These are phyloP conservation scores for Sardinella longiceps DNA, from an alignment of 2,797 vertebrate genomes.

Conservation along the genomic window DNA sequence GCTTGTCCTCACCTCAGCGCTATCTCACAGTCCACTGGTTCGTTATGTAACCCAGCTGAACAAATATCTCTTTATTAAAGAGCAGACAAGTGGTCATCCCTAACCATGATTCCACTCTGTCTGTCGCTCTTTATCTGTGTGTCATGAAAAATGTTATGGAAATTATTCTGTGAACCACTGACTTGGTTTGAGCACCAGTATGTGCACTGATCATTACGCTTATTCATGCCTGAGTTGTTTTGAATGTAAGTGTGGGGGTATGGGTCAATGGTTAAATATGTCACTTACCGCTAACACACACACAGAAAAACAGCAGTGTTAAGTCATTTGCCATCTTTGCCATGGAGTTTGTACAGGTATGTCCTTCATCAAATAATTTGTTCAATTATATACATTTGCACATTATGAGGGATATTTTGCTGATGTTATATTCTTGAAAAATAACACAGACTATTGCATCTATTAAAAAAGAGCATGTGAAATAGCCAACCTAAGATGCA, in stretches of 20 bases:
- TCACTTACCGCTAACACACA: slow-evolving; percentile 23
- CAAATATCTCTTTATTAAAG: slow-evolving; percentile 52
- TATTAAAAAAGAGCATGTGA: neutral
- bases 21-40: slow-evolving; percentile 53
- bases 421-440: neutral
- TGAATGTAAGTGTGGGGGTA: slow-evolving; percentile 32
- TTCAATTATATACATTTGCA: neutral
- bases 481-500: neutral
- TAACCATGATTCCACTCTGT: neutral
- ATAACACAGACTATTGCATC: neutral
- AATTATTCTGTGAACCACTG: neutral
- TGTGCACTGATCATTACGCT: neutral
- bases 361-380: neutral
- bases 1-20: slow-evolving; percentile 62
- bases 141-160: neutral
- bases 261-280: slow-evolving; percentile 52
- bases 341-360: neutral
- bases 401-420: neutral
- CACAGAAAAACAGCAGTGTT: neutral
- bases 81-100: slow-evolving; percentile 31
- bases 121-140: slow-evolving; percentile 23
- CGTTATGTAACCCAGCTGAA: slow-evolving; percentile 66
- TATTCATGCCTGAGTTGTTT: slow-evolving; percentile 30
- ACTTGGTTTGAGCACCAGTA: neutral
- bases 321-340: neutral